Evolutionary conservation across 1,140 invertebrate genomes (phyloP).

Genomic region (Brachionus koreanus): DNA sequence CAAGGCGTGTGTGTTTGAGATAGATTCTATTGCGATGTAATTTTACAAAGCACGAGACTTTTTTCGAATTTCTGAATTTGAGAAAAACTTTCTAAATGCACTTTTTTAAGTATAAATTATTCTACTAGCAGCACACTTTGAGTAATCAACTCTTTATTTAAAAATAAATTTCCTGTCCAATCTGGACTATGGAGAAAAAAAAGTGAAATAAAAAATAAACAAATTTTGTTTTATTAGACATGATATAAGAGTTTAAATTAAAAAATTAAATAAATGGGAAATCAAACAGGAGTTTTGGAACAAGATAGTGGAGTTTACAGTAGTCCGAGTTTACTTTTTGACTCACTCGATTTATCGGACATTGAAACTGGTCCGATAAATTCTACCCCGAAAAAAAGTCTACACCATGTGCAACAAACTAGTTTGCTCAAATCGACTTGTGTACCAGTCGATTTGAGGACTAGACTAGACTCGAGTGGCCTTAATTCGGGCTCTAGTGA

Average conservation of each 20-base stretch:
- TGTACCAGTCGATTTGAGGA: neutral
- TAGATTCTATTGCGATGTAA: neutral
- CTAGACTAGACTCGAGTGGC: slow-evolving; percentile 6
- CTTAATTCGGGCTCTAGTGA: neutral
- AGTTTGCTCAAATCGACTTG: neutral
- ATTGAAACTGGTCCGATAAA: neutral
- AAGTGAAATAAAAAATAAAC: neutral
- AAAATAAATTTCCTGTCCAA: neutral
- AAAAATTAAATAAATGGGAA: neutral
- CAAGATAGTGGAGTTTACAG: neutral
- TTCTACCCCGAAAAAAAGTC: neutral
- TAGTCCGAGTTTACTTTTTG: neutral
- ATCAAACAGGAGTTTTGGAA: neutral
- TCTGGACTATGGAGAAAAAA: neutral
- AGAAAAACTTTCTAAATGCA: neutral
- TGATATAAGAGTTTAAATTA: neutral
- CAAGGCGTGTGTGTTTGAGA: neutral
- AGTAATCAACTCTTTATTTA: neutral
- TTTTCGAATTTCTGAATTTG: neutral
- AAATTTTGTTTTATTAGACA: neutral
- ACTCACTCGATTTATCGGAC: neutral
- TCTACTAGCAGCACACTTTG: neutral
- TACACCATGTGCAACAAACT: neutral
- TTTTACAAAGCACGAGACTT: neutral
- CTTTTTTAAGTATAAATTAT: neutral